These are phyloP conservation scores for Lycocerus yunnanus DNA, from an alignment of 2,888 invertebrate species.

Conservation along the genomic window DNA sequence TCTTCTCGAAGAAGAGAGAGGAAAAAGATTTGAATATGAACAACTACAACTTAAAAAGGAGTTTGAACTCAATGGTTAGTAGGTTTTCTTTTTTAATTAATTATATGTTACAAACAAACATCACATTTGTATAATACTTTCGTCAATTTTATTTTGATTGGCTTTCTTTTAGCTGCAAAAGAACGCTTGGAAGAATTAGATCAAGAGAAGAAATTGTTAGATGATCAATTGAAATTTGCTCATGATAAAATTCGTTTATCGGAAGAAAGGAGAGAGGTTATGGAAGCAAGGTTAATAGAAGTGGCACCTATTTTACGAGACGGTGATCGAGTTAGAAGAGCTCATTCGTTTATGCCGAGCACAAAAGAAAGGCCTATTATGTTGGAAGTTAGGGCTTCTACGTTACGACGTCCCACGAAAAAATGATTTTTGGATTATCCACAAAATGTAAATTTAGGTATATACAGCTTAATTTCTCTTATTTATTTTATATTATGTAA, in stretches of 20 bases:
- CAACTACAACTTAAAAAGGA: slow-evolving; percentile 73
- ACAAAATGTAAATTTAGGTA: neutral
- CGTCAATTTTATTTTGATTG: neutral
- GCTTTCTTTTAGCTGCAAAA: slow-evolving; percentile 67
- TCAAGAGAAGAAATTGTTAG: slow-evolving; percentile 69
- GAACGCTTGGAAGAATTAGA: slow-evolving; percentile 71
- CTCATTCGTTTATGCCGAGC: slow-evolving; percentile 73
- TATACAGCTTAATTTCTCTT: neutral
- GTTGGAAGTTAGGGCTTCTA: slow-evolving; percentile 51
- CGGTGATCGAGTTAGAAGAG: slow-evolving; percentile 66
- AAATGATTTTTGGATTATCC: neutral
- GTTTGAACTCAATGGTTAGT: slow-evolving; percentile 67
- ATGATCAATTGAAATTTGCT: slow-evolving; percentile 71
- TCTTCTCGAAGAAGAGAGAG: slow-evolving; percentile 73
- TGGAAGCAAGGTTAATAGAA: slow-evolving; percentile 62
- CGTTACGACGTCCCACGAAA: slow-evolving; percentile 42
- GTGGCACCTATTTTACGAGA: slow-evolving; percentile 62
- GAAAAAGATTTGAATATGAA: slow-evolving; percentile 77
- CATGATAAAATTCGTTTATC: slow-evolving; percentile 70
- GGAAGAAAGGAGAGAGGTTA: slow-evolving; percentile 65
- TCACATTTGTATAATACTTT: neutral
- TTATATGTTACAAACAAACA: too few species aligned
- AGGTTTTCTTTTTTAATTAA: neutral
- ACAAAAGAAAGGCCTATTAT: slow-evolving; percentile 61
- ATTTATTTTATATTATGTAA: neutral